Conservation (phyloP, 2,113 vertebrate species). For the mouse (Mus musculus) region DNA sequence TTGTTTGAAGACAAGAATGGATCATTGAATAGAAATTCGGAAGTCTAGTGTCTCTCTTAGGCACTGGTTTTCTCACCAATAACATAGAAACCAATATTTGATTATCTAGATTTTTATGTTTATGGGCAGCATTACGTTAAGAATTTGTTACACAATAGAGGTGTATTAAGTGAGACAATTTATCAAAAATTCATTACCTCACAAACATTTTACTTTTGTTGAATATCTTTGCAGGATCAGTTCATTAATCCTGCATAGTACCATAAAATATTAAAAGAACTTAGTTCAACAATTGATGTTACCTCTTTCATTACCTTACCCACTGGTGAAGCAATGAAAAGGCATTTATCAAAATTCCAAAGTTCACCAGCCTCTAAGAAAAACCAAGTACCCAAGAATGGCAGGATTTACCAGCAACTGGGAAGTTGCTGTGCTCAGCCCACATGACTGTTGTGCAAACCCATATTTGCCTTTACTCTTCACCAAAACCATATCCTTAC, state of each 20-base stretch:
- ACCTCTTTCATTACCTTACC: not conserved
- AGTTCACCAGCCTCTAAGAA: slow-evolving; percentile 16
- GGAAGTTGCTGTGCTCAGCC: not conserved
- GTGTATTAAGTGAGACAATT: slow-evolving; percentile 25
- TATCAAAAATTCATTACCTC: not conserved
- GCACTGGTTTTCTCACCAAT: not conserved
- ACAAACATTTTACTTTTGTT: not conserved
- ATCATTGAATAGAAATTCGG: not conserved
- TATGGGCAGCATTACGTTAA: not conserved
- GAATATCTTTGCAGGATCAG: not conserved
- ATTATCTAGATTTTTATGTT: not conserved
- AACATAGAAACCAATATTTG: not conserved
- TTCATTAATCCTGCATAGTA: not conserved
- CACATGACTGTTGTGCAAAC: not conserved
- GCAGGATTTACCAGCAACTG: not conserved
- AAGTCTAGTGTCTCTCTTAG: not conserved
- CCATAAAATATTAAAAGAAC: not conserved
- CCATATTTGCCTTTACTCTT: not conserved
- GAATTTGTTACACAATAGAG: not conserved
- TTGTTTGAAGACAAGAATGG: not conserved
- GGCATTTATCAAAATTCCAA: not conserved
- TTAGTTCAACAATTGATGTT: not conserved
- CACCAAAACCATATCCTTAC: not conserved
- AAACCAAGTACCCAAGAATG: slow-evolving; percentile 30
- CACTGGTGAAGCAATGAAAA: not conserved